Base-by-base conservation (phyloP, 2,113 vertebrate species). In the Hypomesus transpacificus region DNA sequence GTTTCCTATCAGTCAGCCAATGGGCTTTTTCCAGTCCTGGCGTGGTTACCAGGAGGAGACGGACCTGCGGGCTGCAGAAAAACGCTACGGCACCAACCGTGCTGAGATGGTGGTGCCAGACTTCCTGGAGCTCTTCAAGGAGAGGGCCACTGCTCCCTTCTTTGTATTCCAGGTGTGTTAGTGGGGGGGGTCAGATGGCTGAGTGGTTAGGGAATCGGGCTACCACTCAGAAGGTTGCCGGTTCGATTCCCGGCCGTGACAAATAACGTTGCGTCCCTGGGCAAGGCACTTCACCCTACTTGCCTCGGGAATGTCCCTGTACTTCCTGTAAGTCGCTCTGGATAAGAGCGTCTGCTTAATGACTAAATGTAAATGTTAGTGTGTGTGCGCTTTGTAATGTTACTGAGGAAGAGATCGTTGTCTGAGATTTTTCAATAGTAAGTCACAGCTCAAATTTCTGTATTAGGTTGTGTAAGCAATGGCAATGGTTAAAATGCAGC, bases 41-140 rank as follows among this genome's bases (percentile, higher is more conserved):
- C 89, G 94, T 39, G 97, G 97, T 0, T 97, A 96, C 69, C 94
- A 96, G 86, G 97, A 98, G 67, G 96, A 98, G 65, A 56, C 78
- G 0, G 96, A 99, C 0, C 91, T 98, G 8, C 89, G 90, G 13
- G 92, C 88, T 0, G 96, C 96, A 0, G 95, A 97, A 85, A 97
- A 94, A 75, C 92, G 87, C 74, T 98, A 95, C 0, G 94, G 96
- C 6, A 94, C 87, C 17, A 98, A 98, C 87, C 95, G 94, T 73
- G 96, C 96, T 0, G 96, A 98, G 86, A 98, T 98, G 96, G 84
- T 98, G 78, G 96, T 98, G 74, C 96, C 96, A 0, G 96, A 98
- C 83, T 98, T 98, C 87, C 88, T 96, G 16, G 95, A 96, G 75
- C 94, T 98, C 16, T 98, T 98, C 75, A 96, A 87, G 85, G 96